phyloP scores from a whole-genome alignment of 2,797 vertebrate genomes.

The Cuniculus paca region DNA sequence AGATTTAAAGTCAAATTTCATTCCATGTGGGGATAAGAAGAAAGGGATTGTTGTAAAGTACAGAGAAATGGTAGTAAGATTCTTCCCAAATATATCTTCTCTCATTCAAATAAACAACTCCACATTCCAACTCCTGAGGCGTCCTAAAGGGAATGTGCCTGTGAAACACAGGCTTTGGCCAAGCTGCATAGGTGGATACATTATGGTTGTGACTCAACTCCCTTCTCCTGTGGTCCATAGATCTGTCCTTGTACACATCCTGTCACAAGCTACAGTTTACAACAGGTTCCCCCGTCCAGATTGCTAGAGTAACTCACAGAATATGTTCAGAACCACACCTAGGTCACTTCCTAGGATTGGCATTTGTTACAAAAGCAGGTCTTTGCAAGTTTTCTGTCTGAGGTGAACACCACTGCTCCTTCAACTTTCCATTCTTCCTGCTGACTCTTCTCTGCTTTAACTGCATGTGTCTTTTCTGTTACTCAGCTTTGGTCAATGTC shows the following conservation, averaged over 20 bases:
- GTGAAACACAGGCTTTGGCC: background rate
- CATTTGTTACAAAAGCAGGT: background rate
- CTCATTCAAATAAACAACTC: constrained; percentile 42
- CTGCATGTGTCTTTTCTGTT: background rate
- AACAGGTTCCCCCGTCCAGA: background rate
- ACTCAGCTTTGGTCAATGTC: background rate
- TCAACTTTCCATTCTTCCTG: background rate
- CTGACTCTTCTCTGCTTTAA: background rate
- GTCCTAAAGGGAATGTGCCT: background rate
- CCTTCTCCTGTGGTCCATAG: background rate
- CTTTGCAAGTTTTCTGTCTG: background rate
- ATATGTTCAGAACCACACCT: background rate
- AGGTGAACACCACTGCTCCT: background rate
- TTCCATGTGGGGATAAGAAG: background rate
- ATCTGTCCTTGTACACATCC: background rate
- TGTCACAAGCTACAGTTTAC: background rate
- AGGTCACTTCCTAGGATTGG: background rate
- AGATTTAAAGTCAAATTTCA: constrained; percentile 64
- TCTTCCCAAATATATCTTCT: background rate
- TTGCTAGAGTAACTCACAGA: background rate
- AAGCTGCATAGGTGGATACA: background rate
- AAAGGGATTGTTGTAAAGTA: constrained; percentile 7
- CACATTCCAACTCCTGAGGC: background rate
- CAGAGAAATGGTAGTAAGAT: background rate
- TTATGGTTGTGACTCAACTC: background rate